Base-by-base conservation (phyloP, 2,113 vertebrate genomes). In the Brachypteracias leptosomus region DNA sequence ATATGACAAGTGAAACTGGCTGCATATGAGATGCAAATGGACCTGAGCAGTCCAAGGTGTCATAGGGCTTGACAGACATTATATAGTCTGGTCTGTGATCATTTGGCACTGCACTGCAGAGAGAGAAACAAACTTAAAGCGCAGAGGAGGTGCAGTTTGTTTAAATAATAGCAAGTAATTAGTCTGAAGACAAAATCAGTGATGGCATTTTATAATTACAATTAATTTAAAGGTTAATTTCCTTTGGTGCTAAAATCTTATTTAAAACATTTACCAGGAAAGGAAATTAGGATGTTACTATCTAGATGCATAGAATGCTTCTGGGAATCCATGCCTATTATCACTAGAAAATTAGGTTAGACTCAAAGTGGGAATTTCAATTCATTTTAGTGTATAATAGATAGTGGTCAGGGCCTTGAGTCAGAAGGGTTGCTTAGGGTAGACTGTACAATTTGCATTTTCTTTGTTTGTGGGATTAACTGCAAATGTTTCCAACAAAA, bases 181-280 rank as follows among this genome's bases (percentile, higher is more conserved):
- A 98, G 97, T 96, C 96, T 97, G 97, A 97, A 98, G 97, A 98
- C 97, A 98, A 98, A 98, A 98, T 98, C 97, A 97, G 97, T 76
- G 94, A 97, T 97, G 98, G 96, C 97, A 97, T 98, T 97, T 97
- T 96, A 94, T 98, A 98, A 98, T 98, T 98, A 97, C 97, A 95
- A 98, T 98, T 98, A 98, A 98, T 98, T 98, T 98, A 98, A 98
- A 98, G 98, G 98, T 98, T 98, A 98, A 98, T 98, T 98, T 98
- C 97, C 98, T 98, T 97, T 97, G 98, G 97, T 98, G 97, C 96
- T 97, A 98, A 98, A 98, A 97, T 97, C 96, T 98, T 98, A 98
- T 97, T 98, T 98, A 98, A 98, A 98, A 98, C 97, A 95, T 98
- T 98, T 97, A 97, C 97, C 97, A 98, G 95, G 95, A 98, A 98